A percentile compares a stretch with the other conserved stretches of the same genome.
Conservation (phyloP, 2,113 vertebrate species). For the Cairina moschata region DNA sequence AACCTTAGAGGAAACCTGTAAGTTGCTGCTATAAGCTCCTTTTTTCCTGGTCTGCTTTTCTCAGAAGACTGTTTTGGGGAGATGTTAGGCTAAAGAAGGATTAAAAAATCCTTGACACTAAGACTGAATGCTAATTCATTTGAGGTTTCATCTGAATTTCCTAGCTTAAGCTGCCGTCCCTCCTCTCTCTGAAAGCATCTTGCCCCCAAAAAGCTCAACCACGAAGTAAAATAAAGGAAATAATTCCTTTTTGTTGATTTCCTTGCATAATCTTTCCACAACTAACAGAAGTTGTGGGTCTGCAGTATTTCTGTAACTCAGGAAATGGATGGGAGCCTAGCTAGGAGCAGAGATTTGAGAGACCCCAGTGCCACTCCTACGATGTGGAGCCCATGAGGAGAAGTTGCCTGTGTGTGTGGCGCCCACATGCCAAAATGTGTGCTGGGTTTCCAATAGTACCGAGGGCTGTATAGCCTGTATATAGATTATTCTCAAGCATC, state of each 20-base stretch:
- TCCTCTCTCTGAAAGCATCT: conserved; percentile 8
- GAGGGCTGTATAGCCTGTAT: not conserved
- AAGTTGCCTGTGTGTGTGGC: not conserved
- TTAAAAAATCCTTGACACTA: conserved; percentile 1
- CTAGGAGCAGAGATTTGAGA: not conserved
- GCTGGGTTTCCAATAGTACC: accelerated
- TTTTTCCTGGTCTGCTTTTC: not conserved
- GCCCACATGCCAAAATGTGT: not conserved
- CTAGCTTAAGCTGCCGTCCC: not conserved
- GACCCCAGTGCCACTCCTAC: not conserved
- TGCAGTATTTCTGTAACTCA: not conserved
- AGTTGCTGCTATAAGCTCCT: conserved; percentile 7
- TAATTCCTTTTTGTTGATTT: not conserved
- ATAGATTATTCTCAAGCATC: not conserved
- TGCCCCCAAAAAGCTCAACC: not conserved
- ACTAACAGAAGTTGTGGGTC: not conserved
- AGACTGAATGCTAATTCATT: conserved; percentile 13
- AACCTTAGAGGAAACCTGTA: conserved; percentile 54
- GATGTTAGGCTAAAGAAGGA: conserved; percentile 27
- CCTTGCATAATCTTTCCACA: not conserved
- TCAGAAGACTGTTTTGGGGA: conserved; percentile 17
- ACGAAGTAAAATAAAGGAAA: not conserved
- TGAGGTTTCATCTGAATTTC: conserved; percentile 28
- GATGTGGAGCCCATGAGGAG: not conserved
- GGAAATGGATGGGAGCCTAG: not conserved